Evolutionary conservation across 1,140 invertebrate genomes (phyloP).

Genomic region (Macrotrachela quadricornifera): DNA sequence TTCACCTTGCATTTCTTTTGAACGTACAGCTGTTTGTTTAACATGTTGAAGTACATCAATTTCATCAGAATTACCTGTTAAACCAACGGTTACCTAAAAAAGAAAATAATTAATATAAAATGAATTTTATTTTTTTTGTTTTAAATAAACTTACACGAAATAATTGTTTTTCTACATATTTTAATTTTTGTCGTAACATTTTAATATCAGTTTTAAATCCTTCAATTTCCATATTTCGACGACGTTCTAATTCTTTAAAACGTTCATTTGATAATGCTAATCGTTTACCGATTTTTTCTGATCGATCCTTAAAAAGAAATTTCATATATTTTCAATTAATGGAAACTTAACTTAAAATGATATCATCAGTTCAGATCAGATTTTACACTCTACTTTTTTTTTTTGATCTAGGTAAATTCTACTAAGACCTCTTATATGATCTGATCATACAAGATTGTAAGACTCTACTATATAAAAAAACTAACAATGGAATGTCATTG

Average conservation of each 20-base stretch:
- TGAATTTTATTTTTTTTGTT: too few species aligned
- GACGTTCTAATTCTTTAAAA: constrained; percentile 27
- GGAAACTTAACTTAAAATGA: too few species aligned
- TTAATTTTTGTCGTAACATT: constrained; percentile 22
- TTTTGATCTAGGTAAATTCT: too few species aligned
- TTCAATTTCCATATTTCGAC: constrained; percentile 28
- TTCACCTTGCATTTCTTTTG: constrained; percentile 25
- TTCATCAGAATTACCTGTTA: constrained; percentile 21
- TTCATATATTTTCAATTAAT: background rate
- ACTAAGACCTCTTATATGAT: too few species aligned
- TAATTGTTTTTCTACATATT: constrained; percentile 28
- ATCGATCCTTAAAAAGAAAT: constrained; percentile 17
- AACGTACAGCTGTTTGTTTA: constrained; percentile 21
- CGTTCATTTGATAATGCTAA: constrained; percentile 26
- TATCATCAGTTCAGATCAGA: too few species aligned
- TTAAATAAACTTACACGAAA: constrained; percentile 30
- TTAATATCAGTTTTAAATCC: constrained; percentile 32
- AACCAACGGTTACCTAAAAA: constrained; percentile 23
- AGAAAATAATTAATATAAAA: background rate
- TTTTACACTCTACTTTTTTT: too few species aligned
- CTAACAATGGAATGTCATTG: too few species aligned
- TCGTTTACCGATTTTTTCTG: constrained; percentile 24
- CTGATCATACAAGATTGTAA: too few species aligned
- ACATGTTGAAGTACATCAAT: constrained; percentile 27
- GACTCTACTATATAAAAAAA: too few species aligned